phyloP scores from a whole-genome alignment of 2,888 invertebrate species.

The Drosophila heteroneura region DNA sequence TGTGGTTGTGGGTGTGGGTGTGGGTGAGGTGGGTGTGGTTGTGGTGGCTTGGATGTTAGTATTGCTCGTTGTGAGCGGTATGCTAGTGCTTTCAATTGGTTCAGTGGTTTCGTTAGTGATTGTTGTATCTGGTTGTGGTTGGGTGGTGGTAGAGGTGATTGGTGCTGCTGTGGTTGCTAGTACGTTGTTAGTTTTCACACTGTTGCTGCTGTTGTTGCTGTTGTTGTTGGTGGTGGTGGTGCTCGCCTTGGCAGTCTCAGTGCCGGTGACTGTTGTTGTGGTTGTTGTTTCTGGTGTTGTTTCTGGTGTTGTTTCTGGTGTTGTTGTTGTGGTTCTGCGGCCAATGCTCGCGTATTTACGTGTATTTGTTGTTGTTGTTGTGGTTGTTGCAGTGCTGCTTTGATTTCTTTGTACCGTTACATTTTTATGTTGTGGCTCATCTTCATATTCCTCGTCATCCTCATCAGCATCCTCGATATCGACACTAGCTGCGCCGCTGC shows the following conservation, averaged over 20 bases:
- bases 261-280: conserved; percentile 54
- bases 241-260: conserved; percentile 66
- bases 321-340: conserved; percentile 80
- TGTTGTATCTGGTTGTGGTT: conserved; percentile 54
- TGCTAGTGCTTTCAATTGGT: conserved; percentile 78
- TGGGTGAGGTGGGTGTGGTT: conserved; percentile 55
- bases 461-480: conserved; percentile 52
- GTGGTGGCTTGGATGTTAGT: conserved; percentile 60
- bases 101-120: conserved; percentile 79
- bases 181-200: conserved; percentile 60
- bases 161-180: conserved; percentile 62
- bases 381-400: conserved; percentile 69
- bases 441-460: conserved; percentile 66
- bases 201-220: conserved; percentile 65
- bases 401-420: conserved; percentile 84
- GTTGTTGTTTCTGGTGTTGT: conserved; percentile 48
- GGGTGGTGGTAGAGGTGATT: conserved; percentile 38
- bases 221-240: conserved; percentile 53
- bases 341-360: conserved; percentile 84
- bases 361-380: conserved; percentile 71
- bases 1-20: conserved; percentile 53
- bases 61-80: conserved; percentile 50
- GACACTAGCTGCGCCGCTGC: conserved; percentile 30
- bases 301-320: conserved; percentile 53
- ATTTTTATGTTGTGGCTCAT: conserved; percentile 76